phyloP scores from a whole-genome alignment of 2,888 invertebrate species.

The Rhagophthalmus giganteus region DNA sequence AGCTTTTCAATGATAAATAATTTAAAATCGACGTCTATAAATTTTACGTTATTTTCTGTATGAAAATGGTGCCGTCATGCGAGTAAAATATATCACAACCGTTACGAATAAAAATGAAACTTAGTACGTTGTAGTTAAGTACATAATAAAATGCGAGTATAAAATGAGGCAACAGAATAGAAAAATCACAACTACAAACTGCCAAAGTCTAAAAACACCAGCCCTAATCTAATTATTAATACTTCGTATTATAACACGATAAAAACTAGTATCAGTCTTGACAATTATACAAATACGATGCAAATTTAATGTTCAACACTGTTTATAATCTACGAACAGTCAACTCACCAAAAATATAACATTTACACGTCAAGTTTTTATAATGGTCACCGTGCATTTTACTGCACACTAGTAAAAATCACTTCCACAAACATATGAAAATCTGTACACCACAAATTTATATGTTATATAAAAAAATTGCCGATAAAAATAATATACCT shows the following conservation, averaged over 20 bases:
- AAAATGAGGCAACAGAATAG: conserved; percentile 12
- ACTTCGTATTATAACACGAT: conserved; percentile 53
- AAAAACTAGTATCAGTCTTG: conserved; percentile 56
- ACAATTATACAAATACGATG: conserved; percentile 54
- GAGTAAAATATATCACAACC: conserved; percentile 30
- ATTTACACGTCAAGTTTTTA: conserved; percentile 49
- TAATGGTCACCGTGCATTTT: conserved; percentile 48
- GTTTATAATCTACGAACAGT: conserved; percentile 52
- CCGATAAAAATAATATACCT: conserved; percentile 44
- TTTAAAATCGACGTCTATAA: too few species aligned
- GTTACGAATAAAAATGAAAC: conserved; percentile 17
- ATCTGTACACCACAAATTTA: conserved; percentile 51
- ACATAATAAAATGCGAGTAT: conserved; percentile 14
- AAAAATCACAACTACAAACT: conserved; percentile 33
- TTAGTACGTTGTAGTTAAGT: conserved; percentile 18
- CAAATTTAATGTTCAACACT: conserved; percentile 51
- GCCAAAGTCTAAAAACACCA: conserved; percentile 46
- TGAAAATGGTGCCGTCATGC: too few species aligned
- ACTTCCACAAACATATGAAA: conserved; percentile 45
- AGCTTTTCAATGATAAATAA: too few species aligned
- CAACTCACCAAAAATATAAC: conserved; percentile 55
- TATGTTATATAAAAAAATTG: conserved; percentile 39
- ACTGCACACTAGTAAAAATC: conserved; percentile 32
- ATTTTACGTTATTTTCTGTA: too few species aligned
- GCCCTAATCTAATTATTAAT: conserved; percentile 49